Evolutionary conservation across 1,140 invertebrate species (phyloP).

Genomic region (Formica selysi): DNA sequence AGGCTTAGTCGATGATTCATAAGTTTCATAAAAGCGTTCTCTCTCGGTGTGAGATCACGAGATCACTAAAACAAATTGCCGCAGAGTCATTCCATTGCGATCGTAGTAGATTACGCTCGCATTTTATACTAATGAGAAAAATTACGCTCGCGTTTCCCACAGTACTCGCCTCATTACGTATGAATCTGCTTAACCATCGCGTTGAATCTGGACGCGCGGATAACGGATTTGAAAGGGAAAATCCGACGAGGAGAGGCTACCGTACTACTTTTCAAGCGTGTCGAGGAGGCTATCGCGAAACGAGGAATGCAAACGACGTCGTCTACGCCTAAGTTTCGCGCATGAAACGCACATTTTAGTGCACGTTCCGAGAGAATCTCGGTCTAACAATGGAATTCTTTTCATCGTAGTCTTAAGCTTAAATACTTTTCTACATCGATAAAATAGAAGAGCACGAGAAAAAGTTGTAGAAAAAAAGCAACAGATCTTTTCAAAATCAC

Average conservation of each 20-base stretch:
- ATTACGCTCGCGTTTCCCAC: slow-evolving; percentile 43
- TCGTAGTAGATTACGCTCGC: slow-evolving; percentile 36
- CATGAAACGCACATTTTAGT: neutral
- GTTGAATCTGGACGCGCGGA: slow-evolving; percentile 17
- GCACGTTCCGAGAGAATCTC: no score
- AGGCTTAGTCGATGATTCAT: slow-evolving; percentile 4
- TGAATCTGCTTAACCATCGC: slow-evolving; percentile 56
- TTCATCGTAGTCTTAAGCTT: neutral
- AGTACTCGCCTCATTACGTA: slow-evolving; percentile 42
- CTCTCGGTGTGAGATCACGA: slow-evolving; percentile 6
- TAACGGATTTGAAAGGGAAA: slow-evolving; percentile 60
- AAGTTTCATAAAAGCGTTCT: slow-evolving; percentile 20
- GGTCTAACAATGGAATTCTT: neutral
- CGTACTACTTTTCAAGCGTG: slow-evolving; percentile 59
- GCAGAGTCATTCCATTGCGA: neutral
- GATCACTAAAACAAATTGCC: slow-evolving; percentile 5
- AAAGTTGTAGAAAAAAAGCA: no score
- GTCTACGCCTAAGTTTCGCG: neutral
- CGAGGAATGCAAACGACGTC: slow-evolving; percentile 42
- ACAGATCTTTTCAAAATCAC: no score
- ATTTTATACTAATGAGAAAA: slow-evolving; percentile 46
- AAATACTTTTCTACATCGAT: neutral
- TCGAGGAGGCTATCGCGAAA: slow-evolving; percentile 43
- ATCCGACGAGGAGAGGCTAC: slow-evolving; percentile 23
- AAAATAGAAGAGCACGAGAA: neutral